Base-by-base conservation (phyloP, 1,140 invertebrate species). In the Papilio machaon region DNA sequence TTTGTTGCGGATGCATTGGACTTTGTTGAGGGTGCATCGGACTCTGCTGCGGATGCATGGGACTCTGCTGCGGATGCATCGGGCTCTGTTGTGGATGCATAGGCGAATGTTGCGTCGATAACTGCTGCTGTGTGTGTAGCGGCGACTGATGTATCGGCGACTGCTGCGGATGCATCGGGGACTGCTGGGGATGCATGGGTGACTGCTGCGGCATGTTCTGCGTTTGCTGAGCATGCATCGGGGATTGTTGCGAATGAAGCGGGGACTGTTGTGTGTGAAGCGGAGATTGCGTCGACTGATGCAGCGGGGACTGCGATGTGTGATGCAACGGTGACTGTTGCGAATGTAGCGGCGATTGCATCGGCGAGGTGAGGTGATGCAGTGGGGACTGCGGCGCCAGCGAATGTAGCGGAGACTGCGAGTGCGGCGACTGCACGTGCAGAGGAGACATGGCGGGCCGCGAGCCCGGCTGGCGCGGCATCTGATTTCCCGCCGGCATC, bases 311-410 rank as follows among this genome's bases (percentile, higher is more conserved):
- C 52, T 95, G 93, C 81, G 95, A 95, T 73, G 95, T 95, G 84
- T 96, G 95, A 73, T 94, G 92, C 75, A 94, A 79, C 11, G 92
- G 93, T 35, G 92, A 93, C 80, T 95, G 88, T 85, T 96, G 95
- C 58, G 96, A 96, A 83, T 96, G 95, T 80, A 95, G 81, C 23
- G 95, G 94, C 64, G 95, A 91, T 81, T 95, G 95, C 87, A 95
- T 95, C 60, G 95, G 95, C 2, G 95, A 95, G n/a, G 94, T 94
- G 60, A 94, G 90, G 58, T 95, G 92, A 73, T 94, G 94, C 43
- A 95, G 83, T 17, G 95, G 95, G 17, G 96, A 96, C 67, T 96
- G 96, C 47, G 96, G 95, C 13, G 92, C 88, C 87, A 93, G 84
- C 5, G 92, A 90, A 81, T 93, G 92, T 38, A 91, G 82, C 6